phyloP scores from a whole-genome alignment of 2,113 vertebrate species.

The Okapia johnstoni region DNA sequence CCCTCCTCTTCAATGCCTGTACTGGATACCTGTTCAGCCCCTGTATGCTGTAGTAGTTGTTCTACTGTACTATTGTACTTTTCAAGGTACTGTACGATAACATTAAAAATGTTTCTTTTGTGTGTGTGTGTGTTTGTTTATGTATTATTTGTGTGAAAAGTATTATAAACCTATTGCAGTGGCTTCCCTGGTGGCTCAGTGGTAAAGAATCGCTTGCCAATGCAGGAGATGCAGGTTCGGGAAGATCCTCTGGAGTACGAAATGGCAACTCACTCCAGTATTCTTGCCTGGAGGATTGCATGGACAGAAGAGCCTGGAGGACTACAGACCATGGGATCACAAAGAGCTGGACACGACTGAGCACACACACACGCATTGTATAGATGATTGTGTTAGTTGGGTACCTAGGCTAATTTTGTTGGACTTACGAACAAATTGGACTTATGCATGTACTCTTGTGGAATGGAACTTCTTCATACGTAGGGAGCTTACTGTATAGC shows the following conservation, averaged over 20 bases:
- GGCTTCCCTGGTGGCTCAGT: neutral
- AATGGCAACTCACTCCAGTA: neutral
- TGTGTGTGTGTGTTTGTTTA: neutral
- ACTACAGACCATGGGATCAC: neutral
- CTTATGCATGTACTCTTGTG: neutral
- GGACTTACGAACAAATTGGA: neutral
- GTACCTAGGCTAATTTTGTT: neutral
- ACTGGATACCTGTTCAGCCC: neutral
- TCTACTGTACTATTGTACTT: neutral
- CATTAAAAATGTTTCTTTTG: neutral
- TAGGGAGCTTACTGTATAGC: neutral
- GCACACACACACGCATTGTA: neutral
- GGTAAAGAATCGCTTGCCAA: neutral
- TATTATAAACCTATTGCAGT: neutral
- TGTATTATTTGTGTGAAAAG: neutral
- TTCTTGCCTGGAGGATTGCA: neutral
- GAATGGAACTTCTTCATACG: neutral
- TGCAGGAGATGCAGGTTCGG: neutral
- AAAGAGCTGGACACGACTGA: neutral
- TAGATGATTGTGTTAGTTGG: neutral
- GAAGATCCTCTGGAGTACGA: neutral
- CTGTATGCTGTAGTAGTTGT: neutral
- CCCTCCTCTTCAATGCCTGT: neutral
- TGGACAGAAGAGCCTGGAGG: neutral
- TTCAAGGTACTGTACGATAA: neutral